These are phyloP conservation scores for Poecilia picta DNA, from an alignment of 2,797 vertebrate genomes.

Conservation along the genomic window DNA sequence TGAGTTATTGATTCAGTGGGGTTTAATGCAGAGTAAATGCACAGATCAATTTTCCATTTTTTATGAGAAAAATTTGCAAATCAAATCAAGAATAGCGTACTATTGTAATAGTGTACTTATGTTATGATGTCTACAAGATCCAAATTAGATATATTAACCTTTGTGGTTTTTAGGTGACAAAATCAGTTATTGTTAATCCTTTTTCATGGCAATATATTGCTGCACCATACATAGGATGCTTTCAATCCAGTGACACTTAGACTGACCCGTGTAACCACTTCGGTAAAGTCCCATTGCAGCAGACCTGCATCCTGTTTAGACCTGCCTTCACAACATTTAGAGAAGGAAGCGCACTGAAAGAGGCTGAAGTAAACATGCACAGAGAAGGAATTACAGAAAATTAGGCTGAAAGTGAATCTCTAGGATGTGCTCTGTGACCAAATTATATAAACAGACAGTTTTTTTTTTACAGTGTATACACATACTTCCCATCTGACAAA, in stretches of 20 bases:
- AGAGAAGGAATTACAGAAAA: constrained; percentile 19
- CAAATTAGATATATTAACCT: not conserved
- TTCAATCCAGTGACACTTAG: constrained; percentile 10
- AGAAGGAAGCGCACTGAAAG: constrained; percentile 37
- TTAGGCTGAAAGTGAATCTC: constrained; percentile 19
- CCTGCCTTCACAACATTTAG: constrained; percentile 64
- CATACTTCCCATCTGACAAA: constrained; percentile 32
- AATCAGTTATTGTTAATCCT: not conserved
- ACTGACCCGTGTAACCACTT: constrained; percentile 31
- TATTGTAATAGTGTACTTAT: too few species aligned
- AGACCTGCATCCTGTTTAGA: constrained; percentile 74
- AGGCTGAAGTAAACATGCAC: constrained; percentile 55
- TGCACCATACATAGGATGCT: constrained; percentile 9
- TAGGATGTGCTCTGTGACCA: constrained; percentile 36
- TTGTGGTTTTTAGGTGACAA: not conserved
- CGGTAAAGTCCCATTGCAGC: constrained; percentile 50
- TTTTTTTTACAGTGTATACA: constrained; percentile 31
- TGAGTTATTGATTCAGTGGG: not conserved
- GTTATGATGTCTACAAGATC: not conserved
- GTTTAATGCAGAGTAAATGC: not conserved
- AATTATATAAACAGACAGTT: constrained; percentile 50
- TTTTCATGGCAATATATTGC: not conserved
- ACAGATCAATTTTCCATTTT: not conserved
- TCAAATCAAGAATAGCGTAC: not conserved
- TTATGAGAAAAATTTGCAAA: not conserved